phyloP scores from a whole-genome alignment of 2,888 invertebrate genomes.

The Chironomus tentans region DNA sequence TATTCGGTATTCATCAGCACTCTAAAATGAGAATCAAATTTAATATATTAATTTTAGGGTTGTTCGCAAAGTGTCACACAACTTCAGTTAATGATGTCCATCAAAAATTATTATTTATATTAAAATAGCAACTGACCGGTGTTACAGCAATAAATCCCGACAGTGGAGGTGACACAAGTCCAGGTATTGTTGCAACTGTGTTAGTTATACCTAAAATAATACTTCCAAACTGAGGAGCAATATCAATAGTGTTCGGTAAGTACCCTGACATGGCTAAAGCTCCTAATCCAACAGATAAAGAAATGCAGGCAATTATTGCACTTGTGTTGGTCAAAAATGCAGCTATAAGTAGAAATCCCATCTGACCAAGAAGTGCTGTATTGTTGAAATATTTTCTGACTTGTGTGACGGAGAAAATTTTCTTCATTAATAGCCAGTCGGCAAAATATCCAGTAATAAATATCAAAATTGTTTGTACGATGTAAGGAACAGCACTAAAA shows the following conservation, averaged over 20 bases:
- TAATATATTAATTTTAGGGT: too few relatives aligned
- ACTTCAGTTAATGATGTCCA: too few relatives aligned
- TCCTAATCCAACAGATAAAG: slow-evolving; percentile 5
- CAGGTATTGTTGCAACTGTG: slow-evolving; percentile 74
- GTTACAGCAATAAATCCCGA: slow-evolving; percentile 60
- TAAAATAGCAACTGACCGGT: too few relatives aligned
- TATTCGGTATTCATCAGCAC: neutral
- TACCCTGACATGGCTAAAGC: slow-evolving; percentile 14
- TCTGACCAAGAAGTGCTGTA: slow-evolving; percentile 5
- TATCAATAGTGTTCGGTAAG: slow-evolving; percentile 67
- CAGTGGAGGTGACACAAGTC: slow-evolving; percentile 66
- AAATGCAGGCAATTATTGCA: slow-evolving; percentile 2
- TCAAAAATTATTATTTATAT: too few relatives aligned
- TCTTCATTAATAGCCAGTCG: slow-evolving; percentile 54
- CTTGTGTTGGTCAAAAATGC: neutral
- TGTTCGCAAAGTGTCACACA: too few relatives aligned
- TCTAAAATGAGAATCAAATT: neutral
- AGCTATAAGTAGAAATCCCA: slow-evolving; percentile 9
- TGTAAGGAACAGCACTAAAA: slow-evolving; percentile 68
- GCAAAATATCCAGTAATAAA: slow-evolving; percentile 66
- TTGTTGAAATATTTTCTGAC: slow-evolving; percentile 37
- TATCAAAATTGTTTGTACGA: slow-evolving; percentile 67
- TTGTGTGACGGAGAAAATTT: slow-evolving; percentile 54
- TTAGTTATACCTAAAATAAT: slow-evolving; percentile 78
- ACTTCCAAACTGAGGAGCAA: slow-evolving; percentile 76